Evolutionary conservation across 1,140 invertebrate genomes (phyloP).

Genomic region (Anastrepha ludens): DNA sequence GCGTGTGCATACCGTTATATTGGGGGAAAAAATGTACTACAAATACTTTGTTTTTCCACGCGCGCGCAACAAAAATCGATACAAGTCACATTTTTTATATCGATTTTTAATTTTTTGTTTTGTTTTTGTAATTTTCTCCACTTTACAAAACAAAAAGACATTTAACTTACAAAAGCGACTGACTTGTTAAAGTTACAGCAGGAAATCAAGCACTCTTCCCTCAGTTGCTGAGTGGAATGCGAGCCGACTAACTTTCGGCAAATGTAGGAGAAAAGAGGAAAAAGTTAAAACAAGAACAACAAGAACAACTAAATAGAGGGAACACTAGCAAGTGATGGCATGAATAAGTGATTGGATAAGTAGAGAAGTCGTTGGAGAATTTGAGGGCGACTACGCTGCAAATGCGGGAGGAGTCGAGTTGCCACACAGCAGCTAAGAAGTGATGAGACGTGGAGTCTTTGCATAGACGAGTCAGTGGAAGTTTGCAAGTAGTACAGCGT

Average conservation of each 20-base stretch:
- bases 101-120: background rate
- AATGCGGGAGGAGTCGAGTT: background rate
- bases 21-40: background rate
- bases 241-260: background rate
- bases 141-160: background rate
- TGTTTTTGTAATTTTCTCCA: background rate
- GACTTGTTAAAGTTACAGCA: slow-evolving; percentile 5
- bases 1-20: background rate
- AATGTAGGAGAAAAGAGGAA: background rate
- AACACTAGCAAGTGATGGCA: background rate
- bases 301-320: background rate
- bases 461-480: background rate
- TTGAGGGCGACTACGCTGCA: background rate
- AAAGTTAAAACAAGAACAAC: background rate
- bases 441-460: background rate
- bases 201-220: background rate
- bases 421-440: background rate
- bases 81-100: background rate
- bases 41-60: background rate
- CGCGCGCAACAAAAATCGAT: background rate
- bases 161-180: background rate
- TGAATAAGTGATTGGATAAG: slow-evolving; percentile 15
- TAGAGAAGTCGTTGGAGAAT: background rate
- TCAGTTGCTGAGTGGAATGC: background rate
- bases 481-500: no score